A percentile compares a stretch with the other conserved stretches of the same genome.
Evolutionary conservation across 2,888 invertebrate species (phyloP).

Genomic region (Auanema sp.): DNA sequence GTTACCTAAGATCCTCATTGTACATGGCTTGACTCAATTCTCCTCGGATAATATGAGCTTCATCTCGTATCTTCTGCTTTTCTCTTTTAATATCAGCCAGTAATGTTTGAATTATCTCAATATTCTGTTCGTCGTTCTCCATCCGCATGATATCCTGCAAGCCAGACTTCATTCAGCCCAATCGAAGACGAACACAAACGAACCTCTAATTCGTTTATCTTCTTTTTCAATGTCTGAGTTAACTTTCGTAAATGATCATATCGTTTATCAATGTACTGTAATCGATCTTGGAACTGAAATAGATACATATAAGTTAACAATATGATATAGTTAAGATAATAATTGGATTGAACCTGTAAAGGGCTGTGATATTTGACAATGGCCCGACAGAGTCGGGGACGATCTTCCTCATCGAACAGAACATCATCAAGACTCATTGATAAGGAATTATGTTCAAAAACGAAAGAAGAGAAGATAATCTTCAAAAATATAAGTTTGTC

Average conservation of each 20-base stretch:
- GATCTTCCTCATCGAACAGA: slow-evolving; percentile 13
- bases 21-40: slow-evolving; percentile 45
- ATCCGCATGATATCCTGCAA: slow-evolving; percentile 39
- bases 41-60: slow-evolving; percentile 40
- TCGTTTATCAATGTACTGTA: slow-evolving; percentile 39
- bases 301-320: not conserved
- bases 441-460: not conserved
- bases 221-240: slow-evolving; percentile 39
- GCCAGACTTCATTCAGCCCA: not conserved
- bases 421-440: slow-evolving; percentile 19
- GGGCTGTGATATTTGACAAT: slow-evolving; percentile 17
- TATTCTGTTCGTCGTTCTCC: slow-evolving; percentile 42
- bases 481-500: not conserved
- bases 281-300: slow-evolving; percentile 42
- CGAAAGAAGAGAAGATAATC: not conserved
- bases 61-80: slow-evolving; percentile 40
- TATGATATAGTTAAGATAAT: not conserved
- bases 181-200: too few species aligned
- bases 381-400: slow-evolving; percentile 16
- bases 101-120: slow-evolving; percentile 38
- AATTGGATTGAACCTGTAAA: slow-evolving; percentile 12
- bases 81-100: slow-evolving; percentile 37
- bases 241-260: slow-evolving; percentile 42
- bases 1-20: slow-evolving; percentile 40
- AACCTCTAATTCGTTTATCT: slow-evolving; percentile 43